These are phyloP conservation scores for Zaprionus lachaisei DNA, from an alignment of 1,140 invertebrate species.

Conservation along the genomic window DNA sequence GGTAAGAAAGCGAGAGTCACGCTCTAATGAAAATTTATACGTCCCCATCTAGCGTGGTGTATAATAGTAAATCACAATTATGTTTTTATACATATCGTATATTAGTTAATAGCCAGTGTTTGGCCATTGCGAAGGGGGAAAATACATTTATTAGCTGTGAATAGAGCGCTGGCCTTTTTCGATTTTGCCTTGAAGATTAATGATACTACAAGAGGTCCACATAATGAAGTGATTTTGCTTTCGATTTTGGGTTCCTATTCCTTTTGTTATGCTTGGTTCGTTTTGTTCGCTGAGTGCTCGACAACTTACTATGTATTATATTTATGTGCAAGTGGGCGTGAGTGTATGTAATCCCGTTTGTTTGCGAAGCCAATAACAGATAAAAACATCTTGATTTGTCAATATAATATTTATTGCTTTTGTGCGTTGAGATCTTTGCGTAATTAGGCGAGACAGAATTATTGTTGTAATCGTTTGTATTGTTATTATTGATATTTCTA, in stretches of 20 bases:
- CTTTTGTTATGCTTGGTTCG: constrained; percentile 52
- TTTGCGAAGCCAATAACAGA: constrained; percentile 41
- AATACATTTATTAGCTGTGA: constrained; percentile 41
- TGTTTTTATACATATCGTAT: constrained; percentile 59
- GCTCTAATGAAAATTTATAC: constrained; percentile 69
- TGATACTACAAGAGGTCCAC: constrained; percentile 55
- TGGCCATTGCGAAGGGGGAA: constrained; percentile 14
- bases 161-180: constrained; percentile 42
- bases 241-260: constrained; percentile 25
- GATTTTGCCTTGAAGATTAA: constrained; percentile 61
- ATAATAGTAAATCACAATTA: constrained; percentile 71
- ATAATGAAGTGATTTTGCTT: constrained; percentile 75
- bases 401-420: constrained; percentile 79
- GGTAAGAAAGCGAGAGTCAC: constrained; percentile 33
- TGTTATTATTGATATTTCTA: constrained; percentile 41
- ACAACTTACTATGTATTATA: constrained; percentile 1
- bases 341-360: constrained; percentile 1
- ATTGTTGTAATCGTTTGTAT: constrained; percentile 55
- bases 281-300: constrained; percentile 19
- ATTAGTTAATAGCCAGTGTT: constrained; percentile 59
- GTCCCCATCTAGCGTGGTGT: constrained; percentile 3
- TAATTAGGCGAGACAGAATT: constrained; percentile 64
- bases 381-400: constrained; percentile 80
- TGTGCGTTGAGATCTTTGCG: constrained; percentile 56
- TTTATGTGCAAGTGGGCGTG: constrained; percentile 20